Percentiles rank a stretch among this genome's conserved stretches.
phyloP scores from a whole-genome alignment of 2,888 invertebrate species.

The Geotrupes spiniger region DNA sequence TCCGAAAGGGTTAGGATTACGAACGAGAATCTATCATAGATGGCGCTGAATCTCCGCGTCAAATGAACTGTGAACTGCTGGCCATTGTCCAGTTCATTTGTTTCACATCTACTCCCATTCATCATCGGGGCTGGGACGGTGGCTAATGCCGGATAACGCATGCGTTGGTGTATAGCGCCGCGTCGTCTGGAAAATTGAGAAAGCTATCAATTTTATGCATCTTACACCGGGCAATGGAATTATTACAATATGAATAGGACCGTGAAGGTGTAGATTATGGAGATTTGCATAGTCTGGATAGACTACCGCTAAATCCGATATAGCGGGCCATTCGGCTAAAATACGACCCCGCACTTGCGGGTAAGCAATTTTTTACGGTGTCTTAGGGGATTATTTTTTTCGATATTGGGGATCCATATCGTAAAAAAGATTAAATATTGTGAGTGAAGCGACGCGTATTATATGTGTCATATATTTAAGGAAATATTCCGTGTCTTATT shows the following conservation, averaged over 20 bases:
- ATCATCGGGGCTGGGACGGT: conserved; percentile 30
- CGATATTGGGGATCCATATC: too few relatives aligned
- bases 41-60: conserved; percentile 28
- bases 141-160: conserved; percentile 16
- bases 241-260: conserved; percentile 42
- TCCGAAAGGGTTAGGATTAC: conserved; percentile 10
- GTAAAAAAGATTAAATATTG: too few relatives aligned
- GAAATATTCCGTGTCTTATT: too few relatives aligned
- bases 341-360: conserved; percentile 8
- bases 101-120: conserved; percentile 41
- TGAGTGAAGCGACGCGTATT: too few relatives aligned
- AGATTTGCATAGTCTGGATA: conserved; percentile 35
- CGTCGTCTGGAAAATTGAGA: conserved; percentile 40
- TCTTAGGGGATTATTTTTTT: not conserved
- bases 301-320: conserved; percentile 31
- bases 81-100: conserved; percentile 48
- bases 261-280: conserved; percentile 37
- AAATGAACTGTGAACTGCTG: conserved; percentile 45
- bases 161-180: conserved; percentile 21
- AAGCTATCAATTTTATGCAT: conserved; percentile 46
- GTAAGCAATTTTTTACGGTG: not conserved
- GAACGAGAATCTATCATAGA: conserved; percentile 16
- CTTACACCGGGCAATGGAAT: conserved; percentile 41
- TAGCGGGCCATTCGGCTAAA: conserved; percentile 22
- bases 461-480: too few relatives aligned